A percentile compares a stretch with the other conserved stretches of the same genome.
Evolutionary conservation across 2,888 invertebrate species (phyloP).

Genomic region (Volucella inanis): DNA sequence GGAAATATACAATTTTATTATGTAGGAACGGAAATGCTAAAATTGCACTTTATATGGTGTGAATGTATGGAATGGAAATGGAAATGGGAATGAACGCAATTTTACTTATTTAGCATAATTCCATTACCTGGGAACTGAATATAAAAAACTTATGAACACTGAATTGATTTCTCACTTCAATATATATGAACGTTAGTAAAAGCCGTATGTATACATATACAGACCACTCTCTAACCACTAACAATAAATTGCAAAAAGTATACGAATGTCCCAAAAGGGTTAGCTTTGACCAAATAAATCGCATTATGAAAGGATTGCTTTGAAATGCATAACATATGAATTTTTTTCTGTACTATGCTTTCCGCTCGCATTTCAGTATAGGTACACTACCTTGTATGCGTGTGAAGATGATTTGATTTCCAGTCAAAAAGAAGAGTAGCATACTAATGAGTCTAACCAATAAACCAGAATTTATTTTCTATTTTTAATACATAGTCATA

Average conservation of each 20-base stretch:
- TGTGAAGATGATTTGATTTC: slow-evolving; percentile 56
- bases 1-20: too few relatives aligned
- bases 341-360: slow-evolving; percentile 32
- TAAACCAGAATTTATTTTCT: slow-evolving; percentile 33
- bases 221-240: not conserved
- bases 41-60: too few relatives aligned
- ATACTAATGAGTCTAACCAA: slow-evolving; percentile 38
- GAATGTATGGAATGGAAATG: too few relatives aligned
- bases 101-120: too few relatives aligned
- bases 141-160: too few relatives aligned
- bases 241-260: slow-evolving; percentile 49
- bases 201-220: not conserved
- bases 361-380: slow-evolving; percentile 22
- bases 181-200: not conserved
- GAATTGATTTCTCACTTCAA: too few relatives aligned
- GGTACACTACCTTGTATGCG: slow-evolving; percentile 19
- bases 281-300: slow-evolving; percentile 66
- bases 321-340: slow-evolving; percentile 61
- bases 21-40: too few relatives aligned
- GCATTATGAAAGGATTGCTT: slow-evolving; percentile 66
- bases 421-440: not conserved
- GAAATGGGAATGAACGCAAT: not conserved
- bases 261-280: slow-evolving; percentile 65
- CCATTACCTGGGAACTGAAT: too few relatives aligned
- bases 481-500: slow-evolving; percentile 30